Conservation (phyloP, 2,888 invertebrate species). For the Parasteatoda lunata region DNA sequence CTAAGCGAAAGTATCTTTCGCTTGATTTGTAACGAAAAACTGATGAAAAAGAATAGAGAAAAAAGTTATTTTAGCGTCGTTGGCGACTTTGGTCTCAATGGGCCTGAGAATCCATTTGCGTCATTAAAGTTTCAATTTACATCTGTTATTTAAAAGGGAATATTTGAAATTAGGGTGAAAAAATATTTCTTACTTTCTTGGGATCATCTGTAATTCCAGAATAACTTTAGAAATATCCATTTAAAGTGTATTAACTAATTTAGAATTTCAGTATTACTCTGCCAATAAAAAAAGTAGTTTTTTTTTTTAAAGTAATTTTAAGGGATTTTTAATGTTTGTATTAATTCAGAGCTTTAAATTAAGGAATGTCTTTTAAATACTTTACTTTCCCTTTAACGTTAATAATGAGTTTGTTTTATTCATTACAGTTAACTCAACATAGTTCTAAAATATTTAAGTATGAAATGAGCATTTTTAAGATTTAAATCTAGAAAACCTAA, state of each 20-base stretch:
- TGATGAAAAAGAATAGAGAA: background rate
- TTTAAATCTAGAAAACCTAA: too few species aligned
- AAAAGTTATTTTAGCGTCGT: conserved; percentile 4
- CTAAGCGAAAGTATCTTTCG: conserved; percentile 33
- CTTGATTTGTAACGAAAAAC: conserved; percentile 40
- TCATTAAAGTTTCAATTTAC: conserved; percentile 49
- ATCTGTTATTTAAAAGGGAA: conserved; percentile 31
- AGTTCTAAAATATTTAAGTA: too few species aligned
- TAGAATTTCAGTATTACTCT: too few species aligned
- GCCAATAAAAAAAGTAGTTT: too few species aligned
- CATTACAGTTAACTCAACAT: too few species aligned
- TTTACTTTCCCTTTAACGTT: too few species aligned
- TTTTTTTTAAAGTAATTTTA: too few species aligned
- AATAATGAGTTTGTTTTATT: too few species aligned
- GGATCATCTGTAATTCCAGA: background rate
- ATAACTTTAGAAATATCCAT: conserved; percentile 25
- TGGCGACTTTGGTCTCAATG: conserved; percentile 26
- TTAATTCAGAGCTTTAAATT: too few species aligned
- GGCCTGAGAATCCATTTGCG: conserved; percentile 43
- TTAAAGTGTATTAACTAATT: conserved; percentile 37
- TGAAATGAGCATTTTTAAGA: too few species aligned
- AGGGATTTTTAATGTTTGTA: too few species aligned
- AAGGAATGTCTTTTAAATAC: too few species aligned
- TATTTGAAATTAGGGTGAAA: conserved; percentile 1
- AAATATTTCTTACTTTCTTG: background rate